Evolutionary conservation across 2,888 invertebrate genomes (phyloP).

Genomic region (Cantharis nigra): DNA sequence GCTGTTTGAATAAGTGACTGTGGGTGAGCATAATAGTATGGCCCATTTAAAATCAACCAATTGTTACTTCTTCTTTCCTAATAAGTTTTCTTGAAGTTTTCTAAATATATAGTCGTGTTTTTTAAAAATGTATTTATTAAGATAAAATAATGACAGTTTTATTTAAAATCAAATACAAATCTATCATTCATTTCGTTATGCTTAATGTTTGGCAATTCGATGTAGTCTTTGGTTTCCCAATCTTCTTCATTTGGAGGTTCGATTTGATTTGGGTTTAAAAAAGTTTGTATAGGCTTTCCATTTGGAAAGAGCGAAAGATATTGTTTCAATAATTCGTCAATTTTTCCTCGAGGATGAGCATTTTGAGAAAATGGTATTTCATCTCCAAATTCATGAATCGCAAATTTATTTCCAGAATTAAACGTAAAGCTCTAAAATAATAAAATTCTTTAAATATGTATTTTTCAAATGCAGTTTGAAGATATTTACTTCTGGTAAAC

Average conservation of each 20-base stretch:
- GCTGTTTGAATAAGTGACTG: no score
- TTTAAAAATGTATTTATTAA: no score
- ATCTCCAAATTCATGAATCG: slow-evolving; percentile 59
- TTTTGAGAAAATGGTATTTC: slow-evolving; percentile 69
- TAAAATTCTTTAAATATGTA: neutral
- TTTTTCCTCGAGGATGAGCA: slow-evolving; percentile 59
- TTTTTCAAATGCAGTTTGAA: neutral
- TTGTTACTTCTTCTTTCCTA: no score
- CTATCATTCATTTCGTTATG: neutral
- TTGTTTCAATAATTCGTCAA: slow-evolving; percentile 59
- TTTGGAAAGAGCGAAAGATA: slow-evolving; percentile 66
- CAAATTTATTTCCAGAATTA: slow-evolving; percentile 51
- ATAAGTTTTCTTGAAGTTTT: no score
- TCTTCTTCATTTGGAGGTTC: slow-evolving; percentile 61
- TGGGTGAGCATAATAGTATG: no score
- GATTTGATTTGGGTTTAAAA: slow-evolving; percentile 59
- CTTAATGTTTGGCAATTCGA: slow-evolving; percentile 62
- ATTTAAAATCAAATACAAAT: neutral
- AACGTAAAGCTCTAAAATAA: slow-evolving; percentile 63
- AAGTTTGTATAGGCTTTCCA: slow-evolving; percentile 65
- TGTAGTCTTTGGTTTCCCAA: slow-evolving; percentile 72
- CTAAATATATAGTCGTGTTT: no score
- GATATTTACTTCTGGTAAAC: slow-evolving; percentile 67
- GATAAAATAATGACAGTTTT: neutral
- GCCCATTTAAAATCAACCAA: no score